Percentiles rank a stretch among this genome's conserved stretches.
Evolutionary conservation across 2,113 vertebrate species (phyloP).

Genomic region (Sylvia atricapilla): DNA sequence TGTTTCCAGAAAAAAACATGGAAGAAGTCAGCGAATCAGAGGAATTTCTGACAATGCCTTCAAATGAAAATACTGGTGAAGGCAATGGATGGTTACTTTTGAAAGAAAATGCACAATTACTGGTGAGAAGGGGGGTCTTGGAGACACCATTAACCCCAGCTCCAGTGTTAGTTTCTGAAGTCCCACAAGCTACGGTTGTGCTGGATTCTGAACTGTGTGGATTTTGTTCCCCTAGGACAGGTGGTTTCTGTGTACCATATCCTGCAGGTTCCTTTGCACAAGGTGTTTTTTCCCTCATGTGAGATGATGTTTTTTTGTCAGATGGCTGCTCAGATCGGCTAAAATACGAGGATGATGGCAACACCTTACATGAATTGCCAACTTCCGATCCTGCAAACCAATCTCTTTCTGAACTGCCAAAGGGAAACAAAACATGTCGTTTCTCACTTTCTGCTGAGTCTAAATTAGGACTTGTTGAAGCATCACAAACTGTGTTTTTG

Average conservation of each 20-base stretch:
- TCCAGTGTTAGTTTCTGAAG: not conserved
- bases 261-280: not conserved
- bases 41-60: not conserved
- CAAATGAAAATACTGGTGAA: constrained; percentile 30
- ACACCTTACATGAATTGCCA: not conserved
- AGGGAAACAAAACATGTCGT: not conserved
- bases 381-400: not conserved
- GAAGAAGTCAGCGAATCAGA: not conserved
- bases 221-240: not conserved
- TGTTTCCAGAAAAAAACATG: not conserved
- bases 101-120: constrained; percentile 8
- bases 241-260: not conserved
- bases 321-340: not conserved
- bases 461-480: not conserved
- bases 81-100: not conserved
- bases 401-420: not conserved
- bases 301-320: not conserved
- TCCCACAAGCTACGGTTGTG: not conserved
- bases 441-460: not conserved
- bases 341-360: not conserved
- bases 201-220: not conserved
- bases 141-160: not conserved
- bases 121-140: not conserved
- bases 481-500: not conserved
- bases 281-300: not conserved